Base-by-base conservation (phyloP, 2,888 invertebrate genomes). In the Epistrophe grossulariae region DNA sequence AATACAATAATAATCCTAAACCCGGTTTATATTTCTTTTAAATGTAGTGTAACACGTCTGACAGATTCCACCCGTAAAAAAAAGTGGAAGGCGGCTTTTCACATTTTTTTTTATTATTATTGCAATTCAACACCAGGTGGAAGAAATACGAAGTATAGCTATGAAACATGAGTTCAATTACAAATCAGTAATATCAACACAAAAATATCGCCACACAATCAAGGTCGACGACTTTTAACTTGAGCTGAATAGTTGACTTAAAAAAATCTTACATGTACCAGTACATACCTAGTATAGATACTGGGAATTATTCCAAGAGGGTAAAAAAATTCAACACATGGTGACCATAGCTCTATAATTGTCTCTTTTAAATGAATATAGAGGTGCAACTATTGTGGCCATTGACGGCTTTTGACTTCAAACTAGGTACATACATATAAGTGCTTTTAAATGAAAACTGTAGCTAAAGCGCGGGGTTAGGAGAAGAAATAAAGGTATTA, bases 181-280 rank as follows among this genome's bases (percentile, higher is more conserved):
- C 82, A 66, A 82, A 82, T 82, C 71, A 71, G 59, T 66, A 72
- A 59, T 64, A 66, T 71, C 43, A 81, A 77, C 48, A 76, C 62
- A 57, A 77, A 17, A 19, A 77, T 77, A 48, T 77, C n/a, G n/a
- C 77, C 35, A 60, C 15, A 60, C 73, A 64, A 82, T 72, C 82
- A 82, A 82, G 82, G 82, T 82, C 82, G 82, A 82, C 82, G 82
- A 78, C 82, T 60, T 77, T 82, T 82, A 64, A 71, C 43, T 71
- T 10, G 77, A 82, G 64, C 66, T 57, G 59, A 72, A 66, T 76
- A 45, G 55, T 64, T 38, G 19, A 52, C 24, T 24, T 24, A 24
- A 24, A 24, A 24, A 28, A 52, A 52, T 52, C 24, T 52, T 13
- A 28, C 28, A 24, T 28, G 15, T 52, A 24, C 3, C n/a, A n/a